Percentiles rank a stretch among this genome's conserved stretches.
phyloP scores from a whole-genome alignment of 1,140 invertebrate genomes.

The Centruroides vittatus region DNA sequence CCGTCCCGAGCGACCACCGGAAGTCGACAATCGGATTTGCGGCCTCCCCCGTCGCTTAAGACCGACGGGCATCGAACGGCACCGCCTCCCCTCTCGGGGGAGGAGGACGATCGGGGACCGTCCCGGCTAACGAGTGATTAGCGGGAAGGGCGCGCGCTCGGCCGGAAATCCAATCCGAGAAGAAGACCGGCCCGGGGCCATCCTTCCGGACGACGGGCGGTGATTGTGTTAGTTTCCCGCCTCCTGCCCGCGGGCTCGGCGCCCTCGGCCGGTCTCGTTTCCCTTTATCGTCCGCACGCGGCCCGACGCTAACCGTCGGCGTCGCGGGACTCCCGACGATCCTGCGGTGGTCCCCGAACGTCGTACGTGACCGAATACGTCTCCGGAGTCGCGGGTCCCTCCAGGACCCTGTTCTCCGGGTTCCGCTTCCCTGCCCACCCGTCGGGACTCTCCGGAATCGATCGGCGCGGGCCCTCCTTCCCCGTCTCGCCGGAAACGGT shows the following conservation, averaged over 20 bases:
- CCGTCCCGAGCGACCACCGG: not conserved
- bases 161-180: not conserved
- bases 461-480: too few species aligned
- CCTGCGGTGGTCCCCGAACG: not conserved
- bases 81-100: not conserved
- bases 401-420: too few species aligned
- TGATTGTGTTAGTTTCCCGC: slow-evolving; percentile 5
- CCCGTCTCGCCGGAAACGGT: too few species aligned
- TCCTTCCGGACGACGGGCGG: slow-evolving; percentile 7
- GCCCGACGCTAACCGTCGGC: not conserved
- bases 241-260: slow-evolving; percentile 1
- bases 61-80: not conserved
- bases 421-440: too few species aligned
- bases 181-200: not conserved
- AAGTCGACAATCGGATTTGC: slow-evolving; percentile 8
- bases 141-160: not conserved
- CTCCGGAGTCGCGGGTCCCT: not conserved
- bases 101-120: not conserved
- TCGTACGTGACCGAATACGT: not conserved
- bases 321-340: slow-evolving; percentile 1
- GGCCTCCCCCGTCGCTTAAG: slow-evolving; percentile 13
- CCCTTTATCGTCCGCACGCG: too few species aligned
- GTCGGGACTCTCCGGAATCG: too few species aligned
- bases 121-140: not conserved
- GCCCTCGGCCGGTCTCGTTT: slow-evolving; percentile 8